A percentile compares a stretch with the other conserved stretches of the same genome.
These are phyloP conservation scores for Pangasius macronema DNA, from an alignment of 2,797 vertebrate genomes.

Conservation along the genomic window DNA sequence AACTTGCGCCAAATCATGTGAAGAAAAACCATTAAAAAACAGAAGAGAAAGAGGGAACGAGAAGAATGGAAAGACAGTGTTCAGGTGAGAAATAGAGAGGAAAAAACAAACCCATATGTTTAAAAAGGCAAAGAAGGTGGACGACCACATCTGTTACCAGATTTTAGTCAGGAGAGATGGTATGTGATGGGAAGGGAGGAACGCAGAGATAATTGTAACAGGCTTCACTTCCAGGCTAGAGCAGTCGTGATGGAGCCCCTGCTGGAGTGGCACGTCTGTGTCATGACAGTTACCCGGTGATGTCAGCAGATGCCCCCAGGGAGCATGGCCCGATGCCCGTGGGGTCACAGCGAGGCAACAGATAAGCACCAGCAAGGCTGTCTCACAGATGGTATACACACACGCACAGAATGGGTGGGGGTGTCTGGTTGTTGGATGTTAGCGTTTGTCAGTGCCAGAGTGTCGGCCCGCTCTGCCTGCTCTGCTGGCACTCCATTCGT, in stretches of 20 bases:
- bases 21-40: not conserved
- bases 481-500: conserved; percentile 54
- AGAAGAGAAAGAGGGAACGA: not conserved
- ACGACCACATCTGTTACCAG: not conserved
- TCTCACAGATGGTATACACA: conserved; percentile 69
- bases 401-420: conserved; percentile 28
- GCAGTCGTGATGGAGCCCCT: conserved; percentile 28
- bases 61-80: not conserved
- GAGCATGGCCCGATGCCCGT: conserved; percentile 45
- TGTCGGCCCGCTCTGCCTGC: conserved; percentile 37
- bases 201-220: not conserved
- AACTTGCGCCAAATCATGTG: not conserved
- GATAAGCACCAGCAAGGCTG: conserved; percentile 59
- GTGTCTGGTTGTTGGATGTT: conserved; percentile 41
- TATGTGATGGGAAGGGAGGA: not conserved
- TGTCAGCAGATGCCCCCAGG: conserved; percentile 40
- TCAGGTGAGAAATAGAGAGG: not conserved
- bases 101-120: not conserved
- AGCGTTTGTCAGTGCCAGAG: conserved; percentile 42
- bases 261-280: conserved; percentile 37
- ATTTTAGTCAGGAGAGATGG: conserved; percentile 2
- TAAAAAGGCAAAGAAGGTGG: not conserved
- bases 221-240: conserved; percentile 33
- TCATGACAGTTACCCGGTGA: conserved; percentile 39
- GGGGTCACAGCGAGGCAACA: conserved; percentile 55